Percentiles rank a stretch among this genome's conserved stretches.
Conservation (phyloP, 2,797 vertebrate species). For the Allobates femoralis region DNA sequence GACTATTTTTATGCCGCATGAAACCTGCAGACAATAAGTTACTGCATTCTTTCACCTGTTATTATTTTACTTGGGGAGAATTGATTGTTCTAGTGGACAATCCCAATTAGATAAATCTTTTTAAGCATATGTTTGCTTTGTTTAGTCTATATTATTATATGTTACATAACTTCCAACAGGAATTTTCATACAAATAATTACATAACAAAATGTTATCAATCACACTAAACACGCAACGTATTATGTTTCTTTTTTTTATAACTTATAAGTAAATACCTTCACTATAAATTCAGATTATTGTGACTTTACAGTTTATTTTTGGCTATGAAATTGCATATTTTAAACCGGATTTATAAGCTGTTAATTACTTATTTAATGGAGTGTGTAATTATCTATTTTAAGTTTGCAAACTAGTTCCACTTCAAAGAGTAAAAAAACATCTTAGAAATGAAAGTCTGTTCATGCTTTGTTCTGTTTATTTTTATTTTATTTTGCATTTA, state of each 20-base stretch:
- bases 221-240: conserved; percentile 5
- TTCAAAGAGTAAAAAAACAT: conserved; percentile 76
- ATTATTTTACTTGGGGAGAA: no score
- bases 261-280: conserved; percentile 75
- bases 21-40: no score
- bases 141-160: neutral
- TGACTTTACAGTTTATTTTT: conserved; percentile 73
- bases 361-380: conserved; percentile 86
- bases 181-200: conserved; percentile 40
- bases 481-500: conserved; percentile 40
- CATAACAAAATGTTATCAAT: conserved; percentile 31
- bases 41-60: no score
- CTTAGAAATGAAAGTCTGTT: conserved; percentile 77
- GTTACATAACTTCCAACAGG: neutral
- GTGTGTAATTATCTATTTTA: conserved; percentile 85
- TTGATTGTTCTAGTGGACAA: no score
- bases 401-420: conserved; percentile 79
- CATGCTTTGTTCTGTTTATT: conserved; percentile 65
- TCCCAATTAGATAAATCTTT: no score
- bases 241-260: conserved; percentile 68
- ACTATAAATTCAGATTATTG: conserved; percentile 79
- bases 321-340: conserved; percentile 79
- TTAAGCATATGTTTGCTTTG: no score
- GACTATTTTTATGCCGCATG: no score
- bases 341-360: conserved; percentile 76